Evolutionary conservation across 2,888 invertebrate species (phyloP).

Genomic region (Drosophila nr. fundita): DNA sequence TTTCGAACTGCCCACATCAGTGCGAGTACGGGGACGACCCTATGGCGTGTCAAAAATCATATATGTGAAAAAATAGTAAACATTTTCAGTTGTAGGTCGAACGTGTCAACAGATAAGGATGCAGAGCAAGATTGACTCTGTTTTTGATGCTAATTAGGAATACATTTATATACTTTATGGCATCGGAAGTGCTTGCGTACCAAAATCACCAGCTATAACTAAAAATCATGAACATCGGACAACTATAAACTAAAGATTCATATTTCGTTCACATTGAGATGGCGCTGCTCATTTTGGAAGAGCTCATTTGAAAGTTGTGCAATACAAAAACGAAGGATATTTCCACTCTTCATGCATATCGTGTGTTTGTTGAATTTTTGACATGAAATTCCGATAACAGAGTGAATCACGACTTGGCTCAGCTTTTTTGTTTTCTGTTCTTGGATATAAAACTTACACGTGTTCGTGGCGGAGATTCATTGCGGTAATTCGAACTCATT

Average conservation of each 20-base stretch:
- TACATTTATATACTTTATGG: background rate
- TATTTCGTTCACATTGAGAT: background rate
- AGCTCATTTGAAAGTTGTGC: background rate
- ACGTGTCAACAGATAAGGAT: background rate
- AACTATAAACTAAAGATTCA: background rate
- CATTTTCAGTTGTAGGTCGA: background rate
- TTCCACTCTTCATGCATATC: background rate
- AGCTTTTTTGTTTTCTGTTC: background rate
- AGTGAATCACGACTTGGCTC: too few relatives aligned
- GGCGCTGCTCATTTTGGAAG: background rate
- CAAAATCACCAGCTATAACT: background rate
- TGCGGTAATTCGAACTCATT: too few relatives aligned
- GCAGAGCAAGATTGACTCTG: background rate
- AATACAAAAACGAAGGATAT: background rate
- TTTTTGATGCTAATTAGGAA: background rate
- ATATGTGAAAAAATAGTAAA: background rate
- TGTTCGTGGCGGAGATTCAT: background rate
- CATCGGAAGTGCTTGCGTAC: background rate
- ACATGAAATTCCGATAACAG: background rate
- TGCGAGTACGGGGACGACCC: background rate
- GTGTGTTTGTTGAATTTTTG: background rate
- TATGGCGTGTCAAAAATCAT: background rate
- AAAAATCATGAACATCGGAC: background rate
- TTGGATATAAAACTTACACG: slow-evolving; percentile 13
- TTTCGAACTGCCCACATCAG: accelerated